phyloP scores from a whole-genome alignment of 2,113 vertebrate genomes.

The Toxotes jaculatrix region DNA sequence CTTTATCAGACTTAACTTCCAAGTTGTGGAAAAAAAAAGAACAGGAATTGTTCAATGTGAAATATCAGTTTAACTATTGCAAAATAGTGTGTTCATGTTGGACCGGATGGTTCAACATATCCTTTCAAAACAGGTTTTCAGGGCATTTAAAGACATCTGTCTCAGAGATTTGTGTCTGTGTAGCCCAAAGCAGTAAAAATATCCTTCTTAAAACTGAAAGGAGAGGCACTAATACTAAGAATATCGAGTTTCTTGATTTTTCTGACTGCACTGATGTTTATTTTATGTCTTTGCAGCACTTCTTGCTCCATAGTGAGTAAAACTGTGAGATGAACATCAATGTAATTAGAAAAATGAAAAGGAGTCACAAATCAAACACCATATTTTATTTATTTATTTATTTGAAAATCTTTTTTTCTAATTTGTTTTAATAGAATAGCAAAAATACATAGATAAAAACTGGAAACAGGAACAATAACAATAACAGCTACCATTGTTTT shows the following conservation, averaged over 20 bases:
- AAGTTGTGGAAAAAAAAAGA: not conserved
- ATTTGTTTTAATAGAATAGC: too few species aligned
- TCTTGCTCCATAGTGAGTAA: not conserved
- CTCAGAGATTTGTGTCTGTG: not conserved
- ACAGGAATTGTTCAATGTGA: conserved; percentile 1
- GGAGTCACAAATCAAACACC: too few species aligned
- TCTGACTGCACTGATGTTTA: not conserved
- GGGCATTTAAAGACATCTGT: not conserved
- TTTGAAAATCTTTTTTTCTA: too few species aligned
- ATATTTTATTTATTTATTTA: too few species aligned
- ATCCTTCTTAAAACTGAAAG: conserved; percentile 10
- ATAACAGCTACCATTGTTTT: too few species aligned
- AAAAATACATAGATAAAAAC: too few species aligned
- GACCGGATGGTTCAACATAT: not conserved
- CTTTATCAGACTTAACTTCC: not conserved
- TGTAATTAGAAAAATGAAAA: not conserved
- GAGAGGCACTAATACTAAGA: not conserved
- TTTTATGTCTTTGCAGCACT: not conserved
- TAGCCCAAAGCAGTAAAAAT: not conserved
- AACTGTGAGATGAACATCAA: not conserved
- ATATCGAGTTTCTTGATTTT: not conserved
- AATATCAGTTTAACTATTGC: not conserved
- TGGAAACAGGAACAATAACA: too few species aligned
- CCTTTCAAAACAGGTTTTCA: conserved; percentile 1
- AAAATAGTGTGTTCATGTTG: not conserved